These are phyloP conservation scores for Ephialtes manifestator DNA, from an alignment of 2,888 invertebrate species.

Conservation along the genomic window DNA sequence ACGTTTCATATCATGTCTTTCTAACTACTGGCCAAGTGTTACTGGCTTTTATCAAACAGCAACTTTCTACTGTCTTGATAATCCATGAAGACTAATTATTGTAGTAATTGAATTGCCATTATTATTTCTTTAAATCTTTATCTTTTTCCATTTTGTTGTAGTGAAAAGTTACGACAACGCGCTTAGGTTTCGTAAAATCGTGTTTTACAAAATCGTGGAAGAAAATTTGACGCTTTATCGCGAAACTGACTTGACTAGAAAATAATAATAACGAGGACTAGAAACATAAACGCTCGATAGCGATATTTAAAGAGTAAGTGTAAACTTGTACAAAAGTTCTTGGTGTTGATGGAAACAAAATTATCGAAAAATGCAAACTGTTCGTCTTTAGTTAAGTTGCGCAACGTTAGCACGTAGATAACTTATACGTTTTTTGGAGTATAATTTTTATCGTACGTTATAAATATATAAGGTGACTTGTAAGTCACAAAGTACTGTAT, in stretches of 20 bases:
- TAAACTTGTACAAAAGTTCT: slow-evolving; percentile 65
- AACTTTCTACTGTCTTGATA: slow-evolving; percentile 28
- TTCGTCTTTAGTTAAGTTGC: slow-evolving; percentile 68
- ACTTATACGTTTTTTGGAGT: slow-evolving; percentile 22
- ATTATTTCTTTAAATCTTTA: slow-evolving; percentile 22
- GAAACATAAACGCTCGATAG: slow-evolving; percentile 69
- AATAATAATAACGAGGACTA: slow-evolving; percentile 72
- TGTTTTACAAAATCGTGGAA: slow-evolving; percentile 25
- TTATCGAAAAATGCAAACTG: slow-evolving; percentile 41
- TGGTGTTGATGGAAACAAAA: slow-evolving; percentile 38
- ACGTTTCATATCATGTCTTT: neutral
- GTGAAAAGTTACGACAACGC: slow-evolving; percentile 21
- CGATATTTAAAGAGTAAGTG: slow-evolving; percentile 45
- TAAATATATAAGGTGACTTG: slow-evolving; percentile 21
- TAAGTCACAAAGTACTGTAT: slow-evolving; percentile 51
- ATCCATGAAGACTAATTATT: slow-evolving; percentile 32
- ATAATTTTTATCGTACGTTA: slow-evolving; percentile 42
- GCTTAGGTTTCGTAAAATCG: slow-evolving; percentile 11
- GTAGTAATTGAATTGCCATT: slow-evolving; percentile 26
- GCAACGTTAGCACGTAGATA: slow-evolving; percentile 44
- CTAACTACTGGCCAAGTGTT: slow-evolving; percentile 16
- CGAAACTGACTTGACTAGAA: slow-evolving; percentile 67
- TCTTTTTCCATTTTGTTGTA: slow-evolving; percentile 23
- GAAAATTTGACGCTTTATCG: slow-evolving; percentile 28
- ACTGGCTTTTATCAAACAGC: slow-evolving; percentile 1